phyloP scores from a whole-genome alignment of 2,113 vertebrate species.

The Myxocyprinus asiaticus region DNA sequence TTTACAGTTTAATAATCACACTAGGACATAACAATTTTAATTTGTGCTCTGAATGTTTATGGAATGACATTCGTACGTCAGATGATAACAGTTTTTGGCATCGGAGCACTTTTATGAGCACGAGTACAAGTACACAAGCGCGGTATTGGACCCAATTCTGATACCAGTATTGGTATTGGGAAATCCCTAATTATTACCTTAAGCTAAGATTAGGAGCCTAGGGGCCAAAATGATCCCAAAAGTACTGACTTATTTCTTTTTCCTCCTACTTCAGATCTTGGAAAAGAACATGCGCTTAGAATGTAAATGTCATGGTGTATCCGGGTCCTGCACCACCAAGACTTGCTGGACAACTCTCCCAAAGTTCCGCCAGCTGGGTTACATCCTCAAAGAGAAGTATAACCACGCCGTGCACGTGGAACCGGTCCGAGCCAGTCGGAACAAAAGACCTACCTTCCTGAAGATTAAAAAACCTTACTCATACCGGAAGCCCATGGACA shows the following conservation, averaged over 20 bases:
- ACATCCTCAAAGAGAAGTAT: constrained; percentile 93
- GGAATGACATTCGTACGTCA: too few relatives aligned
- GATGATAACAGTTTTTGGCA: too few relatives aligned
- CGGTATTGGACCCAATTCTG: too few relatives aligned
- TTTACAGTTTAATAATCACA: too few relatives aligned
- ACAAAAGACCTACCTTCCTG: constrained; percentile 91
- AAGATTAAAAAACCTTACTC: constrained; percentile 93
- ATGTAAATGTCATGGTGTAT: constrained; percentile 94
- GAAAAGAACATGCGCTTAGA: constrained; percentile 94
- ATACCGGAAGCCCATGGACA: constrained; percentile 93
- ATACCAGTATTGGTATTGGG: too few relatives aligned
- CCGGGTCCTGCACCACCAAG: constrained; percentile 93
- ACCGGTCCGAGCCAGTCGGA: constrained; percentile 87
- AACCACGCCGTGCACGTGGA: constrained; percentile 91
- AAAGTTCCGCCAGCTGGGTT: constrained; percentile 93
- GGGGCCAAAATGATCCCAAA: neutral
- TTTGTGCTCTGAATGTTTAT: too few relatives aligned
- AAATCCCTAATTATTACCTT: too few relatives aligned
- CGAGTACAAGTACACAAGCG: too few relatives aligned
- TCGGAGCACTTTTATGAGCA: too few relatives aligned
- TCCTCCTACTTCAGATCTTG: constrained; percentile 76
- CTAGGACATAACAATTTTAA: too few relatives aligned
- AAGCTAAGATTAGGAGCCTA: too few relatives aligned
- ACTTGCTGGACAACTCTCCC: constrained; percentile 96
- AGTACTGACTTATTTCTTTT: constrained; percentile 25